phyloP scores from a whole-genome alignment of 1,140 invertebrate genomes.

The Plodia interpunctella region DNA sequence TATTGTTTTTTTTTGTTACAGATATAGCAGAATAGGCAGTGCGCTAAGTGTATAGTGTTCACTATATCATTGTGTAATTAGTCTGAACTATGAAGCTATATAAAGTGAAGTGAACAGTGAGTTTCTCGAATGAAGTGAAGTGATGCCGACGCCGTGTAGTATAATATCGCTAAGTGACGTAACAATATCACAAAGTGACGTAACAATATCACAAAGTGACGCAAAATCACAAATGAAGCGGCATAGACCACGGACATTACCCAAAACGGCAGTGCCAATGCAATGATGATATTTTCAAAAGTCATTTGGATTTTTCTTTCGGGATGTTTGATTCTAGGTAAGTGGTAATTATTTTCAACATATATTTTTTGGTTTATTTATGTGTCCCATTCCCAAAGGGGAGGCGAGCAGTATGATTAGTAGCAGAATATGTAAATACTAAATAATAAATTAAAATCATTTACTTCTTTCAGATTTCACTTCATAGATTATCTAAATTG shows the following conservation, averaged over 20 bases:
- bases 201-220: constrained; percentile 12
- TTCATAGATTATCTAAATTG: too few relatives aligned
- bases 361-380: too few relatives aligned
- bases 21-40: constrained; percentile 19
- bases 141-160: constrained; percentile 16
- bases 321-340: constrained; percentile 49
- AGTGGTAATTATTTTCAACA: constrained; percentile 21
- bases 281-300: constrained; percentile 43
- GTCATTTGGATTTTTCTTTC: constrained; percentile 30
- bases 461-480: too few relatives aligned
- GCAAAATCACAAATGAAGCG: constrained; percentile 51
- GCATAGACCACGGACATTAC: constrained; percentile 30
- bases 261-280: constrained; percentile 24
- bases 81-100: too few relatives aligned
- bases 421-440: too few relatives aligned
- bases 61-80: too few relatives aligned
- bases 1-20: constrained; percentile 30
- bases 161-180: constrained; percentile 23
- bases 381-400: too few relatives aligned
- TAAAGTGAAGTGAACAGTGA: too few relatives aligned
- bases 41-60: constrained; percentile 9
- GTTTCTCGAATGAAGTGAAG: constrained; percentile 25
- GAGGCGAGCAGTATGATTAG: too few relatives aligned
- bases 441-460: too few relatives aligned
- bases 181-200: constrained; percentile 11